phyloP scores from a whole-genome alignment of 2,888 invertebrate genomes.

The Plagiodera versicolora region DNA sequence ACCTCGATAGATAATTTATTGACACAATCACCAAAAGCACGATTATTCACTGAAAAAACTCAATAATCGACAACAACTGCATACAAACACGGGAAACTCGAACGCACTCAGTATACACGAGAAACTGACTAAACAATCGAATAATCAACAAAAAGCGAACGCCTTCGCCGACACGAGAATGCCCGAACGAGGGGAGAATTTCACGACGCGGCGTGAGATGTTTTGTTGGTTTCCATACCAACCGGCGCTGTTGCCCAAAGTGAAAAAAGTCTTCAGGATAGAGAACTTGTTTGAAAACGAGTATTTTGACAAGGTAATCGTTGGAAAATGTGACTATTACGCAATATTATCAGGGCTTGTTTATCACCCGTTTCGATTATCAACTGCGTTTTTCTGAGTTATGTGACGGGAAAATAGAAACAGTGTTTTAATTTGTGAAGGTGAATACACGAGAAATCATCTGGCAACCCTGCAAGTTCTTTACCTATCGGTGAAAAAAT shows the following conservation, averaged over 20 bases:
- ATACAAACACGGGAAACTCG: conserved; percentile 13
- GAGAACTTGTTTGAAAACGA: no score
- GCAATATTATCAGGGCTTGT: no score
- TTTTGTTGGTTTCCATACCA: conserved; percentile 22
- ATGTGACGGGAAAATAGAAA: no score
- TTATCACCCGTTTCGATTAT: no score
- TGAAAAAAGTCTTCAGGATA: neutral
- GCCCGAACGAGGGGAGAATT: conserved; percentile 20
- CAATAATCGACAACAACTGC: conserved; percentile 25
- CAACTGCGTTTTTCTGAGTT: no score
- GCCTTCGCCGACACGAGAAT: conserved; percentile 18
- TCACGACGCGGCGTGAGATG: conserved; percentile 13
- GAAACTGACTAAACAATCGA: conserved; percentile 30
- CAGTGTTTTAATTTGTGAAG: no score
- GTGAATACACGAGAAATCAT: no score
- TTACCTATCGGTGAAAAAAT: no score
- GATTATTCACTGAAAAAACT: conserved; percentile 19
- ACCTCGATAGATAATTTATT: conserved; percentile 21
- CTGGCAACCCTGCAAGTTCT: no score
- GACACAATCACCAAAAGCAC: conserved; percentile 19
- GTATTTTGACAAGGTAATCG: no score
- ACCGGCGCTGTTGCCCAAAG: neutral
- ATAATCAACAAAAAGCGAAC: conserved; percentile 23
- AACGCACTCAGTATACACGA: conserved; percentile 24
- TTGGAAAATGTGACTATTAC: no score